Conservation (phyloP, 2,113 vertebrate genomes). For the Colinus virginianus region DNA sequence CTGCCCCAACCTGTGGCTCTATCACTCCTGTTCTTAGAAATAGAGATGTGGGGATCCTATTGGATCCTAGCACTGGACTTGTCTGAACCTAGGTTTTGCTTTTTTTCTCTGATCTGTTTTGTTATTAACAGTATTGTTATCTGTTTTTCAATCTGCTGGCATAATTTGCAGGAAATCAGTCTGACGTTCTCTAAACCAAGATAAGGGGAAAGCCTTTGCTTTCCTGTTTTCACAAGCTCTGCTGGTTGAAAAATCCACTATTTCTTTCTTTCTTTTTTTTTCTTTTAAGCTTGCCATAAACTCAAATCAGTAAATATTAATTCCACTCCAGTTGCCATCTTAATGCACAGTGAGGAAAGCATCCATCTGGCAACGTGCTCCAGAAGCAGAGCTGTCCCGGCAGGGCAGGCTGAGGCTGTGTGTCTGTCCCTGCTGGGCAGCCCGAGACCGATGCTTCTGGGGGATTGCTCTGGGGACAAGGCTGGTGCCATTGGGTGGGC, state of each 20-base stretch:
- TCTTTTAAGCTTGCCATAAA: not conserved
- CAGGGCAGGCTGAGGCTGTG: not conserved
- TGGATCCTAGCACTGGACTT: not conserved
- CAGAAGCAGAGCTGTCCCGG: not conserved
- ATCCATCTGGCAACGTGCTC: not conserved
- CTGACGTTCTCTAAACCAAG: not conserved
- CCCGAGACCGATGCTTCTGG: not conserved
- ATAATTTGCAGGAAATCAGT: not conserved
- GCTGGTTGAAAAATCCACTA: not conserved
- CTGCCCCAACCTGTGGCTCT: not conserved
- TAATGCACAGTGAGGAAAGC: not conserved
- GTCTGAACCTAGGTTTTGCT: not conserved
- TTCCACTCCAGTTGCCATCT: not conserved
- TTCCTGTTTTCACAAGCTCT: not conserved
- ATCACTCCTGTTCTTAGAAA: not conserved
- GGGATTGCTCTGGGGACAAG: not conserved
- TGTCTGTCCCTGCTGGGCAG: not conserved
- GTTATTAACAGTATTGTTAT: not conserved
- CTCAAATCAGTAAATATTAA: not conserved
- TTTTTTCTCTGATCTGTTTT: not conserved
- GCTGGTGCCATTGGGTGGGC: not conserved
- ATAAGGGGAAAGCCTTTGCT: not conserved
- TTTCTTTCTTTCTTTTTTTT: not conserved
- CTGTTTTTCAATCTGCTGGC: not conserved
- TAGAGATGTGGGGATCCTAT: not conserved